Conservation (phyloP, 2,113 vertebrate genomes). For the Cromileptes altivelis region DNA sequence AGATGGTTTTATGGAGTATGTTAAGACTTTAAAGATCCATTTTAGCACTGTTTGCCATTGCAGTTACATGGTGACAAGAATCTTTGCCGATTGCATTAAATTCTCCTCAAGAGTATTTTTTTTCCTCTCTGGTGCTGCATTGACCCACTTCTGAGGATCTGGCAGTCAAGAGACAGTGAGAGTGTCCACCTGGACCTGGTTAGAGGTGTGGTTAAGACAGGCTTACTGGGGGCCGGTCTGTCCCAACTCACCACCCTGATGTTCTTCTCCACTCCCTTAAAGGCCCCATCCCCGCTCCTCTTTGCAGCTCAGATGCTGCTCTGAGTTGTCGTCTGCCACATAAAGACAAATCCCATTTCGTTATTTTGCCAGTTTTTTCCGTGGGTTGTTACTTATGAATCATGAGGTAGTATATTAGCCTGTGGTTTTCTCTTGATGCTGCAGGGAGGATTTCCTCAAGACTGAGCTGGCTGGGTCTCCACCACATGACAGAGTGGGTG, state of each 20-base stretch:
- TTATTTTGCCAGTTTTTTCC: conserved; percentile 74
- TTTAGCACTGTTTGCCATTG: conserved; percentile 24
- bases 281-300: conserved; percentile 33
- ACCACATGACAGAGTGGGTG: conserved; percentile 76
- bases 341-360: conserved; percentile 74
- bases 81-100: conserved; percentile 28
- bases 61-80: conserved; percentile 11
- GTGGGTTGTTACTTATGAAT: conserved; percentile 73
- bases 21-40: conserved; percentile 27
- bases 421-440: conserved; percentile 69
- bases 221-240: conserved; percentile 18
- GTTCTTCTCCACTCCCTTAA: conserved; percentile 40
- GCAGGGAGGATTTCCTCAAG: conserved; percentile 60
- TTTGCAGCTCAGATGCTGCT: conserved; percentile 59
- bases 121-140: conserved; percentile 26
- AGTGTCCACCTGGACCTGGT: conserved; percentile 77
- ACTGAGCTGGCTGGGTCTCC: conserved; percentile 47
- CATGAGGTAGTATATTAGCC: conserved; percentile 72
- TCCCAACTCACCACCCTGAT: conserved; percentile 57
- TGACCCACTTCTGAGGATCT: conserved; percentile 77
- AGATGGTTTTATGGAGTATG: conserved; percentile 29
- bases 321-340: conserved; percentile 74
- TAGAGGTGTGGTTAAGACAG: conserved; percentile 66
- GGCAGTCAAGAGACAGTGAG: conserved; percentile 53
- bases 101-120: conserved; percentile 12